A percentile compares a stretch with the other conserved stretches of the same genome.
Evolutionary conservation across 2,888 invertebrate genomes (phyloP).

Genomic region (Mythimna vitellina): DNA sequence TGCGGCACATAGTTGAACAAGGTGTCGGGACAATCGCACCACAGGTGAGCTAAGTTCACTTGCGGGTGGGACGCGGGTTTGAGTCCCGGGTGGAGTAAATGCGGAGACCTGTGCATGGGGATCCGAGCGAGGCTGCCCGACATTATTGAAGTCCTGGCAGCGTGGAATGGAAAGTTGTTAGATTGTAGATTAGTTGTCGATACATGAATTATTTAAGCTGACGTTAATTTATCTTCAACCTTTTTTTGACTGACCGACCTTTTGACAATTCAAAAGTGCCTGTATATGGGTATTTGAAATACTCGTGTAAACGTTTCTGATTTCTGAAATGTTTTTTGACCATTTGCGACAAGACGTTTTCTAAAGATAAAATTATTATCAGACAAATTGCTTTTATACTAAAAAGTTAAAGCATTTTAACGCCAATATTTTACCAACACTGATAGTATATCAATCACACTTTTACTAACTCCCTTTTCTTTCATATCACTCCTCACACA

Average conservation of each 20-base stretch:
- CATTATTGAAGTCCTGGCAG: constrained; percentile 87
- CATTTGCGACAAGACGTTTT: neutral
- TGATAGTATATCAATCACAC: too few species aligned
- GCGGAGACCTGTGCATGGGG: constrained; percentile 89
- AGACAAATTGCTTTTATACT: too few species aligned
- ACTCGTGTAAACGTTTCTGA: too few species aligned
- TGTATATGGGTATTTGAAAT: too few species aligned
- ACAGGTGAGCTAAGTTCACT: constrained; percentile 69
- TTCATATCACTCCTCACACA: too few species aligned
- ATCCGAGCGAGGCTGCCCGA: constrained; percentile 88
- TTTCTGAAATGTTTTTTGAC: too few species aligned
- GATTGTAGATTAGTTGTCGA: constrained; percentile 3
- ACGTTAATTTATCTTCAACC: too few species aligned
- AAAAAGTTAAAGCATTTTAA: too few species aligned
- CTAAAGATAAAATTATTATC: neutral
- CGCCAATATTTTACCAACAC: too few species aligned
- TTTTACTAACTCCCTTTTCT: too few species aligned
- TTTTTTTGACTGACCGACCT: too few species aligned
- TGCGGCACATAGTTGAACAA: constrained; percentile 82
- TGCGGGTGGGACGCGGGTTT: constrained; percentile 68
- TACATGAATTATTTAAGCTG: neutral
- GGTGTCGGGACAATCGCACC: constrained; percentile 84
- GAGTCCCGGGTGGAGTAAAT: constrained; percentile 57
- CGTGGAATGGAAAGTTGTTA: constrained; percentile 73
- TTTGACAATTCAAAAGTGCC: too few species aligned